Evolutionary conservation across 1,140 invertebrate species (phyloP).

Genomic region (Pentalonia nigronervosa): DNA sequence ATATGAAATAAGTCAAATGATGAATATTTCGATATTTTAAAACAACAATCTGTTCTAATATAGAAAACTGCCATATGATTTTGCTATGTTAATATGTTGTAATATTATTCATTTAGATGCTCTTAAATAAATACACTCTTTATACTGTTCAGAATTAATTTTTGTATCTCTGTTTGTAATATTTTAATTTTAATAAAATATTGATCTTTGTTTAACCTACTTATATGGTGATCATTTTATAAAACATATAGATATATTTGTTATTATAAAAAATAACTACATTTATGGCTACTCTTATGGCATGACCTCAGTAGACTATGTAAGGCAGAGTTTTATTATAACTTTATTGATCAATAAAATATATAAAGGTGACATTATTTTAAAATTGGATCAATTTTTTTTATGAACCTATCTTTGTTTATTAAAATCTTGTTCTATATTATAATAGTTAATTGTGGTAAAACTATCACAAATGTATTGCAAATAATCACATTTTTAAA

Average conservation of each 20-base stretch:
- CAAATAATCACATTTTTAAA: not conserved
- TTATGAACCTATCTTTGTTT: not conserved
- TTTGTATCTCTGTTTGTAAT: not conserved
- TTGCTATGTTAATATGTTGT: not conserved
- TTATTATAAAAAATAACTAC: constrained; percentile 2
- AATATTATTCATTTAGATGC: not conserved
- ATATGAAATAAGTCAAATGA: not conserved
- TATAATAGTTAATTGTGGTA: not conserved
- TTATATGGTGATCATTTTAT: not conserved
- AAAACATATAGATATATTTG: not conserved
- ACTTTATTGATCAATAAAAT: not conserved
- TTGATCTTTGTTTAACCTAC: not conserved
- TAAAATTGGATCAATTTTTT: not conserved
- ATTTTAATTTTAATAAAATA: not conserved
- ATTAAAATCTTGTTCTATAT: not conserved
- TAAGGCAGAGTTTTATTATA: not conserved
- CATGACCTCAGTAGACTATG: not conserved
- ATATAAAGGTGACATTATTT: not conserved
- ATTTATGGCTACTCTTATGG: constrained; percentile 10
- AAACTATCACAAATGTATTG: not conserved
- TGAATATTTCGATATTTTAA: not conserved
- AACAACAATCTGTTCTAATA: not conserved
- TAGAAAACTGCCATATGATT: not conserved
- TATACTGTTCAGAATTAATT: not conserved
- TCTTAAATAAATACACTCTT: not conserved